Evolutionary conservation across 2,113 vertebrate species (phyloP).

Genomic region (Neogobius melanostomus): DNA sequence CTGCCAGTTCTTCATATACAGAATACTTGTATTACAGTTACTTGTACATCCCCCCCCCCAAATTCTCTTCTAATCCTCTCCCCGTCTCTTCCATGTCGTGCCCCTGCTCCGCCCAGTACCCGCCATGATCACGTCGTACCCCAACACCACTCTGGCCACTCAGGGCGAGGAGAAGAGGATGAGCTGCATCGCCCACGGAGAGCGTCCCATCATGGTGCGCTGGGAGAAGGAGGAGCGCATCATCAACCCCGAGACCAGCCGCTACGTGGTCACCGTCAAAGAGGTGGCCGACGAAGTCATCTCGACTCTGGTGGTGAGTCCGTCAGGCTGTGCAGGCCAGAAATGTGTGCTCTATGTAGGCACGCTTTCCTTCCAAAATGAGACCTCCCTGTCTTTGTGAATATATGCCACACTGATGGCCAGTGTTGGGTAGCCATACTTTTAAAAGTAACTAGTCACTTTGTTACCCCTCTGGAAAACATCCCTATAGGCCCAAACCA

Average conservation of each 20-base stretch:
- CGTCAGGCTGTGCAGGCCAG: neutral
- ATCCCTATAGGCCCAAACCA: too few relatives aligned
- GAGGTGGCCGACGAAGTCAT: conserved; percentile 94
- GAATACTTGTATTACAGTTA: too few relatives aligned
- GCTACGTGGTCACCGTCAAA: conserved; percentile 93
- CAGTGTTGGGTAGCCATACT: too few relatives aligned
- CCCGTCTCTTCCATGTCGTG: neutral
- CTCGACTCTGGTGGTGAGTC: conserved; percentile 88
- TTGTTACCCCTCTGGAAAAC: too few relatives aligned
- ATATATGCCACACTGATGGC: too few relatives aligned
- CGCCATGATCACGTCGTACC: conserved; percentile 99
- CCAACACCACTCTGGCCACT: conserved; percentile 95
- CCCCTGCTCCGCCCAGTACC: conserved; percentile 80
- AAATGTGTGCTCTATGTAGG: neutral
- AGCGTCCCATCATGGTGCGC: conserved; percentile 98
- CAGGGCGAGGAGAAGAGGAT: conserved; percentile 96
- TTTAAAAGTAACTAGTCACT: too few relatives aligned
- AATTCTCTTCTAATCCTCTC: neutral
- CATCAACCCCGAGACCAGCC: conserved; percentile 96
- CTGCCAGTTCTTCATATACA: too few relatives aligned
- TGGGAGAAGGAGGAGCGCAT: conserved; percentile 99
- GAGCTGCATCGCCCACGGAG: conserved; percentile 94
- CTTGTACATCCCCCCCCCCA: neutral
- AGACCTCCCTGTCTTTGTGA: too few relatives aligned
- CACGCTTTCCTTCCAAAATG: too few relatives aligned